These are phyloP conservation scores for Podarcis cretensis DNA, from an alignment of 2,113 vertebrate species.

Conservation along the genomic window DNA sequence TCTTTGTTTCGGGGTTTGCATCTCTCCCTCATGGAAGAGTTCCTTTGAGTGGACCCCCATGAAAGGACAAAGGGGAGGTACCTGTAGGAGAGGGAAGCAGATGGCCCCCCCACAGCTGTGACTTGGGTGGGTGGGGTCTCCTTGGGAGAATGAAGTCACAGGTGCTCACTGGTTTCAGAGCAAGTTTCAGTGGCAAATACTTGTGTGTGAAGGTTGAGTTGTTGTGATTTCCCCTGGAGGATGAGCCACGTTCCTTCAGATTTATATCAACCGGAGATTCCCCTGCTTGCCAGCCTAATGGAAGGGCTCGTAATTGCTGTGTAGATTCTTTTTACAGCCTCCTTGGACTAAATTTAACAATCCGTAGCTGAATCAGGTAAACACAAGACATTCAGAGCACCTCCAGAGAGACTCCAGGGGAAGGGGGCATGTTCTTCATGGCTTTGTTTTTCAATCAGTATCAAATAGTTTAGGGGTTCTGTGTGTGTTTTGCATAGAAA, in stretches of 20 bases:
- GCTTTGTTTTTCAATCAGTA: slow-evolving; percentile 49
- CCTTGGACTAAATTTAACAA: slow-evolving; percentile 76
- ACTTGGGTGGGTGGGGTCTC: neutral
- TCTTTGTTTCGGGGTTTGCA: no score
- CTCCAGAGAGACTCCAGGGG: slow-evolving; percentile 47
- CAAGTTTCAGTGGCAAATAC: slow-evolving; percentile 56
- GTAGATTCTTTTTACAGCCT: slow-evolving; percentile 80
- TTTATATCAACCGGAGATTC: slow-evolving; percentile 73
- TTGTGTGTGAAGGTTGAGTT: slow-evolving; percentile 45
- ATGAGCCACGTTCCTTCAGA: slow-evolving; percentile 75
- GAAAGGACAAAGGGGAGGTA: slow-evolving; percentile 65
- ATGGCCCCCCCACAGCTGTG: neutral
- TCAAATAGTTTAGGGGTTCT: slow-evolving; percentile 4
- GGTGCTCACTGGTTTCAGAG: slow-evolving; percentile 30
- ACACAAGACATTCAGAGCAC: slow-evolving; percentile 66
- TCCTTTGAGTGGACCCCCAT: slow-evolving; percentile 63
- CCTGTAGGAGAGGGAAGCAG: slow-evolving; percentile 45
- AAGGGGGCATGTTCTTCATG: slow-evolving; percentile 43
- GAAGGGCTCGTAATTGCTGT: slow-evolving; percentile 82
- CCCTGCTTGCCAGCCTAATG: slow-evolving; percentile 70
- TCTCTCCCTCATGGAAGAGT: slow-evolving; percentile 32
- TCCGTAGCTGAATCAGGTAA: slow-evolving; percentile 70
- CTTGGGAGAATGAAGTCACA: neutral
- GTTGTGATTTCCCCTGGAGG: slow-evolving; percentile 42
- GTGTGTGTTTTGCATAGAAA: neutral